Percentiles rank a stretch among this genome's conserved stretches.
Evolutionary conservation across 1,140 invertebrate genomes (phyloP).

Genomic region (Danaus melanippus): DNA sequence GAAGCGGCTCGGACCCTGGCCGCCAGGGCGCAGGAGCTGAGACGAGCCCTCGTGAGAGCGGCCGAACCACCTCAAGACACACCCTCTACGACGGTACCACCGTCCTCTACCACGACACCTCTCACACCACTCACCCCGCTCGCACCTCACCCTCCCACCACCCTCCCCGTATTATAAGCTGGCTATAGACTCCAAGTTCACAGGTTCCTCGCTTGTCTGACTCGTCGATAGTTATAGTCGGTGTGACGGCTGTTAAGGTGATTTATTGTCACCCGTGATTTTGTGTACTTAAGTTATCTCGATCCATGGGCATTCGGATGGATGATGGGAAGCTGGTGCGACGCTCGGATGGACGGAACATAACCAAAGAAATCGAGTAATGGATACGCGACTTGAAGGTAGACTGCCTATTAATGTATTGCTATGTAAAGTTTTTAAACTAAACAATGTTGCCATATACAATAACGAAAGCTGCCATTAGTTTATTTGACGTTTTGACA

Average conservation of each 20-base stretch:
- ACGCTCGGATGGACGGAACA: conserved; percentile 7
- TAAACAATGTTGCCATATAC: conserved; percentile 40
- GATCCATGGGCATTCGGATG: not conserved
- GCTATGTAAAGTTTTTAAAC: conserved; percentile 14
- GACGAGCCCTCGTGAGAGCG: conserved; percentile 41
- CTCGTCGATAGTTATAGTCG: not conserved
- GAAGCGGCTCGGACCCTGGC: conserved; percentile 78
- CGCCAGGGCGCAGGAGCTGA: conserved; percentile 45
- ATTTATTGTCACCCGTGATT: not conserved
- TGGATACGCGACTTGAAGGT: conserved; percentile 27
- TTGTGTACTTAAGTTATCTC: conserved; percentile 19
- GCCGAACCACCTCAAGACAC: conserved; percentile 50
- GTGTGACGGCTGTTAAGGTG: not conserved
- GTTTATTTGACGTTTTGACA: conserved; percentile 31
- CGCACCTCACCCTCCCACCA: conserved; percentile 28
- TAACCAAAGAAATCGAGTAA: conserved; percentile 26
- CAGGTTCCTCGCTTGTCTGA: not conserved
- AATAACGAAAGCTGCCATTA: conserved; percentile 49
- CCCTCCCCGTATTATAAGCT: conserved; percentile 44
- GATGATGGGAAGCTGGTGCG: conserved; percentile 7
- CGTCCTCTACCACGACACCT: conserved; percentile 41
- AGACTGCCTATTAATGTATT: conserved; percentile 30
- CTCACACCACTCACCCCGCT: conserved; percentile 47
- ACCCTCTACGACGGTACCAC: conserved; percentile 47
- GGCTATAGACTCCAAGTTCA: not conserved